phyloP scores from a whole-genome alignment of 2,113 vertebrate genomes.

The Pomatorhinus ruficollis region DNA sequence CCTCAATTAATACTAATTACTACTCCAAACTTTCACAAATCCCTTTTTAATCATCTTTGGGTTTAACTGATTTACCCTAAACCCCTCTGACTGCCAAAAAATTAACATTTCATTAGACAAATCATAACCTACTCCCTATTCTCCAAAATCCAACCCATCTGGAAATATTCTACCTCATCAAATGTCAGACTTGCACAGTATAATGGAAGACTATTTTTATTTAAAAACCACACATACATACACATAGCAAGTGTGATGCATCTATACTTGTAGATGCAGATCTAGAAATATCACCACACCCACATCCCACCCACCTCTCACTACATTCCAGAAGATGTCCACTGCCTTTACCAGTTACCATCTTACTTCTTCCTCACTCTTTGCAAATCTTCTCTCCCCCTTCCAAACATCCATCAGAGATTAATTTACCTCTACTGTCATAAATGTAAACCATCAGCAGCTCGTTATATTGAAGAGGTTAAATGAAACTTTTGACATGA shows the following conservation, averaged over 20 bases:
- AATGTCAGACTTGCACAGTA: conserved; percentile 40
- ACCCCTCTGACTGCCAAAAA: conserved; percentile 69
- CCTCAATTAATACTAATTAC: conserved; percentile 68
- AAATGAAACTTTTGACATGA: conserved; percentile 73
- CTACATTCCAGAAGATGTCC: conserved; percentile 49
- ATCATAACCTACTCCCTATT: conserved; percentile 56
- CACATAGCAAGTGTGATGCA: conserved; percentile 11
- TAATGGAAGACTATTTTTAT: conserved; percentile 55
- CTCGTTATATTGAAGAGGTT: conserved; percentile 69
- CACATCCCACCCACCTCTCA: conserved; percentile 24
- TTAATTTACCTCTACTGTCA: conserved; percentile 70
- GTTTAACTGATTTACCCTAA: conserved; percentile 63
- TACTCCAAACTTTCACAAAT: conserved; percentile 71
- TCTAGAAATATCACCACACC: conserved; percentile 60
- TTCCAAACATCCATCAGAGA: conserved; percentile 60
- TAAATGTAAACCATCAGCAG: conserved; percentile 68
- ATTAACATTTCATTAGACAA: conserved; percentile 70
- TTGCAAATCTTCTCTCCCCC: background rate
- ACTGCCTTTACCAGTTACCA: conserved; percentile 37
- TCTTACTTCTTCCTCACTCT: background rate
- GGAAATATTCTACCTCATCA: conserved; percentile 70
- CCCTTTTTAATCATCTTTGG: conserved; percentile 67
- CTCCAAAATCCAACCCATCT: conserved; percentile 63
- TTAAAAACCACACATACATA: conserved; percentile 15
- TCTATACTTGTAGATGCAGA: conserved; percentile 32